A percentile compares a stretch with the other conserved stretches of the same genome.
Conservation (phyloP, 2,888 invertebrate genomes). For the Ectropis crepuscularia region DNA sequence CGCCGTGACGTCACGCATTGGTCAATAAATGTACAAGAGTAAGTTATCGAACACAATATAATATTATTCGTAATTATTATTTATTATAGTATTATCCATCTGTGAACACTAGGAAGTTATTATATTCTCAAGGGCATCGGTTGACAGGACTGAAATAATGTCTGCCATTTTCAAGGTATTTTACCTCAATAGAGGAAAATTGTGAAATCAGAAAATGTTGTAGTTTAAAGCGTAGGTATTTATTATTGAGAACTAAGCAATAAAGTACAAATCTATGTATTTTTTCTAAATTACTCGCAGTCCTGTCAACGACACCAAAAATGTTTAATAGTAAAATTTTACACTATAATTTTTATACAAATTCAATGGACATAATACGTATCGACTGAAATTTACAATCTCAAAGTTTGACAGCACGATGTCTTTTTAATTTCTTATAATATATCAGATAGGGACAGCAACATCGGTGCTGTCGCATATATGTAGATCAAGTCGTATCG, state of each 20-base stretch:
- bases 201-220: too few species aligned
- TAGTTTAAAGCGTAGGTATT: too few species aligned
- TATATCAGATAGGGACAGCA: too few species aligned
- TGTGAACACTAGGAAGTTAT: constrained; percentile 22
- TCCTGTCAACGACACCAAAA: neutral
- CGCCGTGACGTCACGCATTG: constrained; percentile 22
- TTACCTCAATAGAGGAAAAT: too few species aligned
- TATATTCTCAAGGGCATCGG: neutral
- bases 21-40: constrained; percentile 24
- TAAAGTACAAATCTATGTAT: too few species aligned
- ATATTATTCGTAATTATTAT: neutral
- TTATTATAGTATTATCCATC: constrained; percentile 11
- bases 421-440: too few species aligned
- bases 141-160: neutral
- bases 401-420: neutral
- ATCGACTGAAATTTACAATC: neutral
- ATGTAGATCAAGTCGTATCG: too few species aligned
- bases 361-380: constrained; percentile 3
- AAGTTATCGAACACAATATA: constrained; percentile 13
- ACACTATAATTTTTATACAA: constrained; percentile 2
- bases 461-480: too few species aligned
- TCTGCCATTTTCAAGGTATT: neutral
- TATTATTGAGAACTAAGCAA: too few species aligned
- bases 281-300: neutral
- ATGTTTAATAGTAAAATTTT: neutral